Evolutionary conservation across 2,797 vertebrate genomes (phyloP).

Genomic region (Chanos chanos): DNA sequence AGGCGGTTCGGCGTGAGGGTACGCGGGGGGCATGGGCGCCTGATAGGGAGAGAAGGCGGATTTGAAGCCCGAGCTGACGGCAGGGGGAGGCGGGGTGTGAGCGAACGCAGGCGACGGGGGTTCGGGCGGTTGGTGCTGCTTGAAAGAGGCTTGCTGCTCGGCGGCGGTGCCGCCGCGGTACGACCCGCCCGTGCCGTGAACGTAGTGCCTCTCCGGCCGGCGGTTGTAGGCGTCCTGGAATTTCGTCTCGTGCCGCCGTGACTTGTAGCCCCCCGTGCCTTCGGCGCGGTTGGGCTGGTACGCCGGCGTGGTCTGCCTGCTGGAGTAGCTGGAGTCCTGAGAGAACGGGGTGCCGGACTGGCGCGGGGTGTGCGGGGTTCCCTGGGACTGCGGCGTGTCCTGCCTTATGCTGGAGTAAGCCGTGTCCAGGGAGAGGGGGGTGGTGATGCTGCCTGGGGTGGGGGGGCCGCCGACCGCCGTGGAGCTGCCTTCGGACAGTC

Average conservation of each 20-base stretch:
- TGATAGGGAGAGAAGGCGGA: conserved; percentile 91
- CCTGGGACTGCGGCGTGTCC: conserved; percentile 91
- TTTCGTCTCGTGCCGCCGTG: conserved; percentile 87
- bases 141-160: conserved; percentile 73
- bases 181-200: conserved; percentile 73
- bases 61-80: conserved; percentile 78
- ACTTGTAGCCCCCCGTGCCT: conserved; percentile 79
- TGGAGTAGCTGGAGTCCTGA: conserved; percentile 94
- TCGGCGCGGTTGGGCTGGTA: conserved; percentile 82
- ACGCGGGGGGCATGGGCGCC: conserved; percentile 72
- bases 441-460: conserved; percentile 84
- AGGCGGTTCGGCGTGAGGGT: conserved; percentile 65
- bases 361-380: conserved; percentile 89
- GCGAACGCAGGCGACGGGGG: conserved; percentile 82
- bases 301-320: conserved; percentile 89
- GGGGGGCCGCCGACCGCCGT: conserved; percentile 72
- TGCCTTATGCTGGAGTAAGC: conserved; percentile 93
- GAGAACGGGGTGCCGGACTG: conserved; percentile 88
- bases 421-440: conserved; percentile 91
- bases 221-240: conserved; percentile 96
- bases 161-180: conserved; percentile 59
- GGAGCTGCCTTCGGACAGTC: conserved; percentile 81
- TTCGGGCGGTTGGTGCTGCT: conserved; percentile 84
- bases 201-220: conserved; percentile 87
- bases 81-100: conserved; percentile 81